Conservation (phyloP, 2,888 invertebrate genomes). For the Cephalotes varians region DNA sequence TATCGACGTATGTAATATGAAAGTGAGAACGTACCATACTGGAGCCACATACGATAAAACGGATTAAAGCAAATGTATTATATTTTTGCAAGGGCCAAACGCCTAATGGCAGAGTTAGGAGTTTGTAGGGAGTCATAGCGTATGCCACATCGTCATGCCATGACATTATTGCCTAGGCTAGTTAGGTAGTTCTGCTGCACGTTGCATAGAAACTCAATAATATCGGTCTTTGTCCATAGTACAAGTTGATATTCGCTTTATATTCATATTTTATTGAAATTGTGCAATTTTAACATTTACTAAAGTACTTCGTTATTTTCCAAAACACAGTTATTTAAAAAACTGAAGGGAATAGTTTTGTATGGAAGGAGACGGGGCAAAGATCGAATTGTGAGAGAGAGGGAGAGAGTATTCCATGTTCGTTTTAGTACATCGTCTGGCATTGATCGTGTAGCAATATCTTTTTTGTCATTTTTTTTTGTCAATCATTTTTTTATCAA, state of each 20-base stretch:
- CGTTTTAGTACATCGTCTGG: too few relatives aligned
- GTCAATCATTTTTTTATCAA: too few relatives aligned
- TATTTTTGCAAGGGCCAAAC: constrained; percentile 9
- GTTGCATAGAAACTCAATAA: neutral
- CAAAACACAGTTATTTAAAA: neutral
- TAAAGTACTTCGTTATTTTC: neutral
- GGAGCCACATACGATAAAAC: neutral
- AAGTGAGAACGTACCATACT: constrained; percentile 16
- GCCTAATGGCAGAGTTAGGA: constrained; percentile 2
- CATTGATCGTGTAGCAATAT: neutral
- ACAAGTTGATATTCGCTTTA: neutral
- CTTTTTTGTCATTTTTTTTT: neutral
- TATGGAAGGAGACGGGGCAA: neutral
- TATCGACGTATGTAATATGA: neutral
- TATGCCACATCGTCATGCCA: neutral
- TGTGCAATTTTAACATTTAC: neutral
- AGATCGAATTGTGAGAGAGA: neutral
- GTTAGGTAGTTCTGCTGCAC: neutral
- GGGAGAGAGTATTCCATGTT: neutral
- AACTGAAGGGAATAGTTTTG: neutral
- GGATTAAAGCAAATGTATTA: neutral
- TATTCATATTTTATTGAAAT: constrained; percentile 12
- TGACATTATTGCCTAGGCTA: constrained; percentile 2
- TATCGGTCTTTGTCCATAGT: neutral
- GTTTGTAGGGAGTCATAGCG: neutral